phyloP scores from a whole-genome alignment of 2,113 vertebrate genomes.

The Leiothrix lutea region DNA sequence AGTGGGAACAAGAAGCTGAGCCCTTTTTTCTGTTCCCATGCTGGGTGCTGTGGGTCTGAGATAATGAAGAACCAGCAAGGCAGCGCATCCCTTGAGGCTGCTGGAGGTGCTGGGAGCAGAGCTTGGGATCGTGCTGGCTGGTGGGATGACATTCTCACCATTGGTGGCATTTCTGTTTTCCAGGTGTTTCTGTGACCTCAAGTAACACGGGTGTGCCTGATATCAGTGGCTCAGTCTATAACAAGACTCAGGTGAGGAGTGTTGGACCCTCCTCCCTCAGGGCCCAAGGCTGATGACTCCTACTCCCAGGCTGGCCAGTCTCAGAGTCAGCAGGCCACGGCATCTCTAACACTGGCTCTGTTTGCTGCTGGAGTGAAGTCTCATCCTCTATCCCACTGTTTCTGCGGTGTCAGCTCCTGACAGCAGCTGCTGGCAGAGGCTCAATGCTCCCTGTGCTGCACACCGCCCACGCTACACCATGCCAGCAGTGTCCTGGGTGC shows the following conservation, averaged over 20 bases:
- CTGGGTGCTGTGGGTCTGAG: not conserved
- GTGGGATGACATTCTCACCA: not conserved
- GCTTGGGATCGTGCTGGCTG: rapidly evolving
- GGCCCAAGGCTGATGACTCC: not conserved
- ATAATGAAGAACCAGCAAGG: not conserved
- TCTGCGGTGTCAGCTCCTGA: not conserved
- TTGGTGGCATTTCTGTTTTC: not conserved
- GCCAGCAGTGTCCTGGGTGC: not conserved
- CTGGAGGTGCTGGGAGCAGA: not conserved
- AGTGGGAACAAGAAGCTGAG: not conserved
- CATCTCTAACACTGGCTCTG: not conserved
- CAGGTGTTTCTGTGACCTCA: conserved; percentile 89
- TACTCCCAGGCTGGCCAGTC: not conserved
- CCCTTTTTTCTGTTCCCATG: not conserved
- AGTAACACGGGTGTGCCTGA: conserved; percentile 89
- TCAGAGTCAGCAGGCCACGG: not conserved
- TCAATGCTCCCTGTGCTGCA: not conserved
- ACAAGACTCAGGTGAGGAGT: conserved; percentile 87
- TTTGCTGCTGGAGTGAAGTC: not conserved
- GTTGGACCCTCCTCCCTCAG: not conserved
- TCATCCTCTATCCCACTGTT: not conserved
- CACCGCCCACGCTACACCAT: not conserved
- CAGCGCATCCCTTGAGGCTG: not conserved
- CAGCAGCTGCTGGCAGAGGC: not conserved
- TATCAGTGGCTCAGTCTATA: conserved; percentile 91